phyloP scores from a whole-genome alignment of 2,888 invertebrate genomes.

The Chrysopilus asiliformis region DNA sequence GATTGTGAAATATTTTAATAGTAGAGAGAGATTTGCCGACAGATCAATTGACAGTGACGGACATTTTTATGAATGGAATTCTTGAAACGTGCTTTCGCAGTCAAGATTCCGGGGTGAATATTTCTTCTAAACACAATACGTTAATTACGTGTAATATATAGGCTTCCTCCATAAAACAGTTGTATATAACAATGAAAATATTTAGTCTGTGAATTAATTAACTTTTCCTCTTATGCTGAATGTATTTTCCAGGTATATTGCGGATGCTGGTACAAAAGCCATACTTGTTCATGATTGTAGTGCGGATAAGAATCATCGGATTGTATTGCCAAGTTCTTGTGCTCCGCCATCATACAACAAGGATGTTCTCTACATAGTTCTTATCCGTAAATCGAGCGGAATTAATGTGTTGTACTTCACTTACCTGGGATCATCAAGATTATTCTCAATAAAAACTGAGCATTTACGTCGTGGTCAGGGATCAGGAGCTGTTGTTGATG shows the following conservation, averaged over 20 bases:
- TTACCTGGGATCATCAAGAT: conserved; percentile 41
- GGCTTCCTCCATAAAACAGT: no score
- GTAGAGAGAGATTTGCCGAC: no score
- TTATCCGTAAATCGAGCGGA: conserved; percentile 40
- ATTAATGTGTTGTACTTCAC: conserved; percentile 42
- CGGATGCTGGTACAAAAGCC: conserved; percentile 29
- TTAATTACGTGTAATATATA: no score
- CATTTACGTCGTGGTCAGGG: conserved; percentile 41
- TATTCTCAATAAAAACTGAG: conserved; percentile 44
- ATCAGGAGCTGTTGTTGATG: conserved; percentile 42
- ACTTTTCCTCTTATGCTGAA: no score
- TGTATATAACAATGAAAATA: no score
- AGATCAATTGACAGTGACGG: no score
- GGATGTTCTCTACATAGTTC: conserved; percentile 46
- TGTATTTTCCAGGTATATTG: conserved; percentile 23
- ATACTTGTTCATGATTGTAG: conserved; percentile 41
- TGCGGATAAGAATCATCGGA: conserved; percentile 39
- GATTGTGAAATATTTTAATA: no score
- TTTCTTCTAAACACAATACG: no score
- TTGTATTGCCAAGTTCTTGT: conserved; percentile 43
- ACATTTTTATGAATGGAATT: no score
- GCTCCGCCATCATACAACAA: conserved; percentile 30
- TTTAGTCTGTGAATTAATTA: no score
- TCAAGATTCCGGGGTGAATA: no score
- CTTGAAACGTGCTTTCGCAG: no score